A percentile compares a stretch with the other conserved stretches of the same genome.
These are phyloP conservation scores for Ambastaia sidthimunki DNA, from an alignment of 2,797 vertebrate species.

Conservation along the genomic window DNA sequence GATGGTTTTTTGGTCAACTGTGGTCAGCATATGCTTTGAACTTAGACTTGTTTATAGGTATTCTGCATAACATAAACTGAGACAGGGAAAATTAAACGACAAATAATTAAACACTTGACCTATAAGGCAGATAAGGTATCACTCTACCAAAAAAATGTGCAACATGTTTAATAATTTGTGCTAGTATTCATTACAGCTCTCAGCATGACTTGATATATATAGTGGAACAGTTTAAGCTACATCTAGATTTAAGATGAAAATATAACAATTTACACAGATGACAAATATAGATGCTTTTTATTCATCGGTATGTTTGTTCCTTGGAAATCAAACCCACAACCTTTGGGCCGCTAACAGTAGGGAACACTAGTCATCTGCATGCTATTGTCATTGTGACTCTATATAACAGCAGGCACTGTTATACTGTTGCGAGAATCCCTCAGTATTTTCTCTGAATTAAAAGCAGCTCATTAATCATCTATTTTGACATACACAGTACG, in stretches of 20 bases:
- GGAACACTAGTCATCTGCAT: not conserved
- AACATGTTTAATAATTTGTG: not conserved
- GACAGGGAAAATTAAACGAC: too few relatives aligned
- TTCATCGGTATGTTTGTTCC: too few relatives aligned
- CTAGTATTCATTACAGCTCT: not conserved
- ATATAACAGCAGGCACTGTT: conserved; percentile 7
- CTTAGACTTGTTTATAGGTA: too few relatives aligned
- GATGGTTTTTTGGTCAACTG: not conserved
- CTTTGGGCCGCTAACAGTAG: too few relatives aligned
- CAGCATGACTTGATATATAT: not conserved
- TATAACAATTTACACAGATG: not conserved
- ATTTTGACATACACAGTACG: conserved; percentile 3
- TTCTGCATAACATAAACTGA: too few relatives aligned
- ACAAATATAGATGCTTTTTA: too few relatives aligned
- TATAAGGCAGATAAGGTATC: too few relatives aligned
- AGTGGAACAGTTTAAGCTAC: too few relatives aligned
- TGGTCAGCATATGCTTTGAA: too few relatives aligned
- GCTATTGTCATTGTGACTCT: not conserved
- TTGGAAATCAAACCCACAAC: too few relatives aligned
- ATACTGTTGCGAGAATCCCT: not conserved
- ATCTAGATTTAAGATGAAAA: too few relatives aligned
- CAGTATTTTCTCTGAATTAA: not conserved
- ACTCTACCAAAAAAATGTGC: not conserved
- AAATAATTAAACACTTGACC: too few relatives aligned
- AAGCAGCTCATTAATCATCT: not conserved